Evolutionary conservation across 2,888 invertebrate species (phyloP).

Genomic region (Steinernema hermaphroditum): DNA sequence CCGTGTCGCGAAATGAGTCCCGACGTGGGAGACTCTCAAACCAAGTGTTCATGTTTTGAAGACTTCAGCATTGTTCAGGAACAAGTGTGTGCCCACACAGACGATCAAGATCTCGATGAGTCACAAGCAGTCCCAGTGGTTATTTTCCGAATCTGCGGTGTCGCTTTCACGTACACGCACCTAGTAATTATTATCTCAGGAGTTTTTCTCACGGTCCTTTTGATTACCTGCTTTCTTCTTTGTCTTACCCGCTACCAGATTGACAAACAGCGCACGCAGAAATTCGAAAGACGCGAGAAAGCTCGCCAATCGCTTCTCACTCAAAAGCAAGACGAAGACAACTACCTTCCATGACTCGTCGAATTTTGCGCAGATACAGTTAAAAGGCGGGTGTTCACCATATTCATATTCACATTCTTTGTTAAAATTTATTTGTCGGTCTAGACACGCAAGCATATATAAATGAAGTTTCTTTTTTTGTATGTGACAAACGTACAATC

Average conservation of each 20-base stretch:
- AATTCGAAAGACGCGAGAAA: constrained; percentile 36
- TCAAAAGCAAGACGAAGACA: constrained; percentile 48
- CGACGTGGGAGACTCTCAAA: constrained; percentile 53
- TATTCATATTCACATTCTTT: not conserved
- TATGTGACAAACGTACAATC: not conserved
- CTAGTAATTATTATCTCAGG: constrained; percentile 12
- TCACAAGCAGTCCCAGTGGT: not conserved
- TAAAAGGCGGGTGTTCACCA: not conserved
- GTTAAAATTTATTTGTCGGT: not conserved
- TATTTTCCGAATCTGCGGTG: not conserved
- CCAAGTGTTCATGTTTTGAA: constrained; percentile 58
- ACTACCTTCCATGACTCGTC: constrained; percentile 41
- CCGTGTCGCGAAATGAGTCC: constrained; percentile 57
- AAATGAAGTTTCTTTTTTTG: not conserved
- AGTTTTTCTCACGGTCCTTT: constrained; percentile 14
- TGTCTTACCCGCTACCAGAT: constrained; percentile 23
- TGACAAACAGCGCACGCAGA: constrained; percentile 8
- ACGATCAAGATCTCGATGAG: not conserved
- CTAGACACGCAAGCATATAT: not conserved
- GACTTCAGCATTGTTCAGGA: constrained; percentile 51
- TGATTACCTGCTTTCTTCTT: constrained; percentile 15
- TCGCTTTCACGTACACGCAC: constrained; percentile 14
- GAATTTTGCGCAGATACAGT: not conserved
- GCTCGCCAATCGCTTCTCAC: constrained; percentile 46
- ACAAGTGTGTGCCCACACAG: constrained; percentile 42